Base-by-base conservation (phyloP, 2,888 invertebrate species). In the Sinelater perroti region DNA sequence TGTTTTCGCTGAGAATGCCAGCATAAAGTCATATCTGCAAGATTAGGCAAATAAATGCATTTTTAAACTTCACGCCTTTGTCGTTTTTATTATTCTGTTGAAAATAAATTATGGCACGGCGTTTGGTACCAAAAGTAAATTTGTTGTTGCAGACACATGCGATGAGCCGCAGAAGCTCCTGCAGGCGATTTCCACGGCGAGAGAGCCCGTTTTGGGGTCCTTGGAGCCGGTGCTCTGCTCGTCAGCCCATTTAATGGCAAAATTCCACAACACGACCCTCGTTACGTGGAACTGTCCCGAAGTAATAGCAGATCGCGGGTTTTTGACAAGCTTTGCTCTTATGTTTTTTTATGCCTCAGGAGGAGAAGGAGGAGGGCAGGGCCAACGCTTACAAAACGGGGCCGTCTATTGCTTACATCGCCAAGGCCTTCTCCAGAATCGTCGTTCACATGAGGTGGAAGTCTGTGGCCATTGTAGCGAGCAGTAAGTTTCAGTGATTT, bases 201-300 rank as follows among this genome's bases (percentile, higher is more conserved):
- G 76, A 13, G 74, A 72, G 55, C 79, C 81, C 18, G 72, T 83
- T 60, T 73, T 83, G 54, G 83, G 82, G 14, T 79, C 81, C 20
- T 73, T 83, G 56, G 80, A 80, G 65, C 75, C 80, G 17, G 79
- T 78, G 54, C 74, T 81, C 57, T 84, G 83, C 68, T 78, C 80
- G 24, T 76, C 80, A 7, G 79, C 79, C 5, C 77, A 78, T 17
- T 77, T 80, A 62, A 75, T 83, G 44, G 79, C 82, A 5, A 76
- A 77, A 61, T 79, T 82, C 61, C 80, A 80, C 72, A 80, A 81
- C 64, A 77, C 77, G 44, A 78, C 80, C 5, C 70, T 83, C 31
- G 70, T 80, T 54, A 80, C 82, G 7, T 84, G 83, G 83, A 83
- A 82, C 62, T 83, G 83, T 65, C 83, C 83, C 28, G 75, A 80